A percentile compares a stretch with the other conserved stretches of the same genome.
Conservation (phyloP, 2,113 vertebrate genomes). For the Leptocoma aspasia region DNA sequence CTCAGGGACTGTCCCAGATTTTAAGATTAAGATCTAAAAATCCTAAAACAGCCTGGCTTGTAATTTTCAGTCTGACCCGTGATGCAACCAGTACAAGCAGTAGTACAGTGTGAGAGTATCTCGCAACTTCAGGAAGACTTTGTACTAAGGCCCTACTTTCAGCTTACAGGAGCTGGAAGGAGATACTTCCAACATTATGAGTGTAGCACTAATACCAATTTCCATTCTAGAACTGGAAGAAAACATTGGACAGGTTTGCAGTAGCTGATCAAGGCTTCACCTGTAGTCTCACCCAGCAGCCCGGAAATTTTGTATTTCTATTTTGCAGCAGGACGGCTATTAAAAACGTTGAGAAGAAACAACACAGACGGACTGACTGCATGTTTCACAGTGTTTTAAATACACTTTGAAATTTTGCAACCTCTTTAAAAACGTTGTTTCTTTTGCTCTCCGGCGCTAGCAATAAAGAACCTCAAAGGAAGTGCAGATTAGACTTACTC, state of each 20-base stretch:
- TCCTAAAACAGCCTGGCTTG: not conserved
- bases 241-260: not conserved
- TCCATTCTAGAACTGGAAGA: not conserved
- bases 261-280: not conserved
- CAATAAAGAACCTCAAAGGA: not conserved
- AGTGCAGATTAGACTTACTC: not conserved
- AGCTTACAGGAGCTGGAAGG: not conserved
- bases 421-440: not conserved
- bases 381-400: not conserved
- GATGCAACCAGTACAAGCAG: not conserved
- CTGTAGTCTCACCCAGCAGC: not conserved
- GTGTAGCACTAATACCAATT: not conserved
- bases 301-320: not conserved
- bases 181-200: not conserved
- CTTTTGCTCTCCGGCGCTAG: not conserved
- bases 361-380: rapidly evolving
- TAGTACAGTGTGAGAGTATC: not conserved
- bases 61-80: not conserved
- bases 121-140: not conserved
- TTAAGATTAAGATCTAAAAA: not conserved
- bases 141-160: not conserved
- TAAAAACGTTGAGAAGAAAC: not conserved
- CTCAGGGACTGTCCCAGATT: not conserved
- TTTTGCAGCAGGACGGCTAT: not conserved
- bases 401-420: not conserved